phyloP scores from a whole-genome alignment of 2,113 vertebrate genomes.

The Crotalus helleri region DNA sequence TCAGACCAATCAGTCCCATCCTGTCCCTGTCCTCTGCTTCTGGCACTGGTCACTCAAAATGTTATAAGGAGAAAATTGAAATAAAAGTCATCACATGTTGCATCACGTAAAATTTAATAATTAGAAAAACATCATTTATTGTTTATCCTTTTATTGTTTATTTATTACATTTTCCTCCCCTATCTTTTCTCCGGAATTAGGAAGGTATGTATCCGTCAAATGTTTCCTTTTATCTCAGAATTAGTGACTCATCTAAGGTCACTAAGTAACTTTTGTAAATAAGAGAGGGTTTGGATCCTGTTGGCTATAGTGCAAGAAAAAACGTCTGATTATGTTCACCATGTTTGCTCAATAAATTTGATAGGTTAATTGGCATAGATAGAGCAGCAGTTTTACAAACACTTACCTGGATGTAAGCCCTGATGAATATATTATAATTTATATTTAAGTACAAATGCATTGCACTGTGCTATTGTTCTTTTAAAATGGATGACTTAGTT shows the following conservation, averaged over 20 bases:
- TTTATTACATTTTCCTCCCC: neutral
- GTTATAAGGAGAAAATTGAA: neutral
- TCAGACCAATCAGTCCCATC: neutral
- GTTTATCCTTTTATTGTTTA: neutral
- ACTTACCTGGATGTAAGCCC: neutral
- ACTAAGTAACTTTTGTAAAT: neutral
- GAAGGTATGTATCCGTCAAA: neutral
- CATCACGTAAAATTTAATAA: neutral
- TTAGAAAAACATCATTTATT: neutral
- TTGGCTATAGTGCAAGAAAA: neutral
- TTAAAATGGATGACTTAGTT: neutral
- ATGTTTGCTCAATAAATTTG: neutral
- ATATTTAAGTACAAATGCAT: neutral
- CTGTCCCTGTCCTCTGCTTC: neutral
- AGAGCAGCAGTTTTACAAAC: neutral
- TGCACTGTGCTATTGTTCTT: neutral
- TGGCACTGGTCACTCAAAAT: neutral
- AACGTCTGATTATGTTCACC: neutral
- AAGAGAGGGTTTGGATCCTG: neutral
- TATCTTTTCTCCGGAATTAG: neutral
- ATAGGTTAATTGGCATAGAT: neutral
- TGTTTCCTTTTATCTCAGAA: neutral
- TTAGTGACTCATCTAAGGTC: neutral
- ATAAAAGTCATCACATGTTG: neutral
- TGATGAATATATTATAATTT: neutral